Percentiles rank a stretch among this genome's conserved stretches.
Evolutionary conservation across 2,113 vertebrate species (phyloP).

Genomic region (Coturnix japonica): DNA sequence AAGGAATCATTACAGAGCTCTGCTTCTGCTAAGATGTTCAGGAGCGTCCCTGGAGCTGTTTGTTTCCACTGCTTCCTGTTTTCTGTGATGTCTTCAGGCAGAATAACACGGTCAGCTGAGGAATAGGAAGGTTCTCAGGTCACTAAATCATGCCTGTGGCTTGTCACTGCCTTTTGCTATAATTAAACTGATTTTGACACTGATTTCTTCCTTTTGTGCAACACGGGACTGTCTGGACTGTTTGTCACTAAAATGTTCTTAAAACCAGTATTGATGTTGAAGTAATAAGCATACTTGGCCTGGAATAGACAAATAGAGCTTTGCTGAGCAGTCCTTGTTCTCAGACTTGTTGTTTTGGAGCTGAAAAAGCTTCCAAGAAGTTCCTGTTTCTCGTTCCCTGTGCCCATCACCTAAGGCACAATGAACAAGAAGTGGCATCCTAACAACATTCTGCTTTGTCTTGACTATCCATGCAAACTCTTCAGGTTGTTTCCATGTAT

Average conservation of each 20-base stretch:
- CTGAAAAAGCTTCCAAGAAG: neutral
- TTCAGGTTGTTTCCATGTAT: neutral
- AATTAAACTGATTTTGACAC: neutral
- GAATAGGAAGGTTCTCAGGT: neutral
- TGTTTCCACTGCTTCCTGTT: conserved; percentile 79
- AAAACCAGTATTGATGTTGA: neutral
- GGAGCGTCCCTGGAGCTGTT: conserved; percentile 74
- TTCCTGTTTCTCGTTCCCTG: neutral
- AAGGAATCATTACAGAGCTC: conserved; percentile 64
- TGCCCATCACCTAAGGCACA: neutral
- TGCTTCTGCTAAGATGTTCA: conserved; percentile 77
- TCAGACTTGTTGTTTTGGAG: neutral
- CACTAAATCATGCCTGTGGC: neutral
- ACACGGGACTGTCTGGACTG: neutral
- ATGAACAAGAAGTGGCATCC: neutral
- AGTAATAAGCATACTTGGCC: neutral
- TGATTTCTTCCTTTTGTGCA: neutral
- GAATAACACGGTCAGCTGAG: conserved; percentile 27
- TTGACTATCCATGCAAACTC: neutral
- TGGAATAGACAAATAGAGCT: neutral
- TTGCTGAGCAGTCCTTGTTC: neutral
- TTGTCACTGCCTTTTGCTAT: neutral
- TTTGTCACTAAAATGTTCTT: neutral
- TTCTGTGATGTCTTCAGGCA: conserved; percentile 5
- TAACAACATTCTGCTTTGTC: neutral